These are phyloP conservation scores for Channa striata DNA, from an alignment of 2,797 vertebrate species.

Conservation along the genomic window DNA sequence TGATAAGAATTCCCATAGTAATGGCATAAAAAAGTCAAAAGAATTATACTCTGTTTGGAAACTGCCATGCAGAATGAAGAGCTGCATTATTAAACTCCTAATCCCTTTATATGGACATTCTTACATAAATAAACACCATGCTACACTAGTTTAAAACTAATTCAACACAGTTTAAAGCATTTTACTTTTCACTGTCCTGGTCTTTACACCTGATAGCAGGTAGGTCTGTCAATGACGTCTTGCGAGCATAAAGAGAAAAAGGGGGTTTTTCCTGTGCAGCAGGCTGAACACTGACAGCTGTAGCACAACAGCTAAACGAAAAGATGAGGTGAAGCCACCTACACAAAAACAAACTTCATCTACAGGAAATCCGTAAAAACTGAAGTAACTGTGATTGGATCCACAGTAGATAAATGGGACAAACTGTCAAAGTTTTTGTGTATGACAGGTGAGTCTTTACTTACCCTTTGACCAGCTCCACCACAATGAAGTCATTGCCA, in stretches of 20 bases:
- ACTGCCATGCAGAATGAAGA: conserved; percentile 33
- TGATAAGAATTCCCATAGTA: conserved; percentile 63
- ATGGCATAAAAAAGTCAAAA: conserved; percentile 42
- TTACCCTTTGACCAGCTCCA: conserved; percentile 98
- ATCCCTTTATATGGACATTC: conserved; percentile 44
- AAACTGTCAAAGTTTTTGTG: background rate
- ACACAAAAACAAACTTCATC: conserved; percentile 5
- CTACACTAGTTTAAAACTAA: conserved; percentile 28
- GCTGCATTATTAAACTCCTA: conserved; percentile 48
- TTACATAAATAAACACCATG: conserved; percentile 44
- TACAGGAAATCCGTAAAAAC: background rate
- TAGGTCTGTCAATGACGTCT: conserved; percentile 5
- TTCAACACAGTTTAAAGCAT: conserved; percentile 21
- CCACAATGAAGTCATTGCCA: conserved; percentile 98
- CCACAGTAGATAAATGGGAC: background rate
- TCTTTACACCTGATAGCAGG: conserved; percentile 26
- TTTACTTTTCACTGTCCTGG: background rate
- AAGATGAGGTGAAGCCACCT: conserved; percentile 9
- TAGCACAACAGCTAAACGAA: conserved; percentile 1
- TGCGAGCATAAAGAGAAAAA: conserved; percentile 9
- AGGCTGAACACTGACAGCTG: conserved; percentile 2
- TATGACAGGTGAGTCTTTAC: conserved; percentile 43
- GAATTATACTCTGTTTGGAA: conserved; percentile 51
- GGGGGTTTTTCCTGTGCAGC: background rate
- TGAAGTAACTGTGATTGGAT: background rate